Evolutionary conservation across 2,888 invertebrate species (phyloP), one percentile per base, ranked within the genome.

Genomic region (Tenthredo scrophulariae): DNA sequence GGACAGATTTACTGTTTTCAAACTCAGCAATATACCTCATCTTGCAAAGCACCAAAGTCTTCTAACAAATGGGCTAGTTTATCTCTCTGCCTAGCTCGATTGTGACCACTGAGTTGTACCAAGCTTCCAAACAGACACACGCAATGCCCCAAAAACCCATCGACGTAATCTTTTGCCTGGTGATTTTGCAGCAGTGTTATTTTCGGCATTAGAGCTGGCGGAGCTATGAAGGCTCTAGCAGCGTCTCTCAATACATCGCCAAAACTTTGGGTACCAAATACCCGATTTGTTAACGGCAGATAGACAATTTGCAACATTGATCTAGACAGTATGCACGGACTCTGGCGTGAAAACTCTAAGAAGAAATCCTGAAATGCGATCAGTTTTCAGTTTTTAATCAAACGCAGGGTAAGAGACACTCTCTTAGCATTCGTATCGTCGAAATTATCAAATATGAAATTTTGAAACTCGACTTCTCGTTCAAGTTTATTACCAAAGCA

Each of bases 1-100:
- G 18, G 15, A 77, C 18, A 22, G 26, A 15, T 22, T 40, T 18
- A 5, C 10, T 54, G 33, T 33, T 13, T 82, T 18, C 1, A 58
- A 58, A 37, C 22, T 62, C 7, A 77, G 40, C 70, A 33, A 82
- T 86, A 72, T 89, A 97, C 98, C 95, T 99, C 98, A 91, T 98
- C 98, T 93, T 99, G 99, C 72, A 99, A 94, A 40, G 96, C 95
- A 1, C 97, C 97, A 91, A 99, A 97, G 89, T 99, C 99, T 91
- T 98, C 98, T 70, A 99, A 94, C 84, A 98, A 94, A 90, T 97
- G 95, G 0, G 97, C 98, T 85, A 99, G 94, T 94, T 98, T 98
- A 93, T 99, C 99, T 85, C 99, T 95, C 93, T 99, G 99, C 50
- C 99, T 94, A 5, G 99, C 99, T 88, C 98, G 95, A 94, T 99